A percentile compares a stretch with the other conserved stretches of the same genome.
Conservation (phyloP, 2,888 invertebrate genomes). For the Augiades crinisus region DNA sequence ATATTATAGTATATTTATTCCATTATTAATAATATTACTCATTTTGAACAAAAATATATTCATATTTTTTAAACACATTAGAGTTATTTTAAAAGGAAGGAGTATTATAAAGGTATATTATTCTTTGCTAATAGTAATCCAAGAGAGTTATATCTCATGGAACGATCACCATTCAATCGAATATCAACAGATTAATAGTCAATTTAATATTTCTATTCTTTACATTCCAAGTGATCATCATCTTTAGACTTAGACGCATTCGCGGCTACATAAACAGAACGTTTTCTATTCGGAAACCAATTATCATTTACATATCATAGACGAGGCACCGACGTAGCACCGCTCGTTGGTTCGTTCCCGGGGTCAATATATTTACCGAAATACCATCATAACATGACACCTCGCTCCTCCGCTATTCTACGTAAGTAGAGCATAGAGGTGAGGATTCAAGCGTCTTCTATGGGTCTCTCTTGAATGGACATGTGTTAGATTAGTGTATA, state of each 20-base stretch:
- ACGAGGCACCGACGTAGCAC: slow-evolving; percentile 65
- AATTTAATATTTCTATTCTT: not conserved
- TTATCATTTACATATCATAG: slow-evolving; percentile 80
- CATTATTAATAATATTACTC: too few species aligned
- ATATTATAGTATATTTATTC: too few species aligned
- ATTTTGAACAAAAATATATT: not conserved
- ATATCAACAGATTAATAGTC: too few species aligned
- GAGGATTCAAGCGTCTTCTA: slow-evolving; percentile 19
- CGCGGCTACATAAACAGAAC: slow-evolving; percentile 67
- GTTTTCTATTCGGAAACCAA: slow-evolving; percentile 77
- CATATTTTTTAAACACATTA: too few species aligned
- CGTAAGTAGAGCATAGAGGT: not conserved
- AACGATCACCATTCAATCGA: too few species aligned
- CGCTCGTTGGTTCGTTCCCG: slow-evolving; percentile 65
- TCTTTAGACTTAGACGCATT: slow-evolving; percentile 6
- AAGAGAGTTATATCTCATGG: too few species aligned
- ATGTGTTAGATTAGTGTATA: slow-evolving; percentile 62
- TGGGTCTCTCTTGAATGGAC: slow-evolving; percentile 50
- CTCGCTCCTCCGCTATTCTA: slow-evolving; percentile 34
- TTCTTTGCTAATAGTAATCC: too few species aligned
- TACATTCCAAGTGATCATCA: slow-evolving; percentile 6
- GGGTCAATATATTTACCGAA: slow-evolving; percentile 75
- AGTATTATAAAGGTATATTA: too few species aligned
- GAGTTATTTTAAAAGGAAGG: too few species aligned
- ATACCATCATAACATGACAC: slow-evolving; percentile 53